Evolutionary conservation across 64 coral and sea anemone genomes (phyloP).

Genomic region (Dendronephthya gigantea): DNA sequence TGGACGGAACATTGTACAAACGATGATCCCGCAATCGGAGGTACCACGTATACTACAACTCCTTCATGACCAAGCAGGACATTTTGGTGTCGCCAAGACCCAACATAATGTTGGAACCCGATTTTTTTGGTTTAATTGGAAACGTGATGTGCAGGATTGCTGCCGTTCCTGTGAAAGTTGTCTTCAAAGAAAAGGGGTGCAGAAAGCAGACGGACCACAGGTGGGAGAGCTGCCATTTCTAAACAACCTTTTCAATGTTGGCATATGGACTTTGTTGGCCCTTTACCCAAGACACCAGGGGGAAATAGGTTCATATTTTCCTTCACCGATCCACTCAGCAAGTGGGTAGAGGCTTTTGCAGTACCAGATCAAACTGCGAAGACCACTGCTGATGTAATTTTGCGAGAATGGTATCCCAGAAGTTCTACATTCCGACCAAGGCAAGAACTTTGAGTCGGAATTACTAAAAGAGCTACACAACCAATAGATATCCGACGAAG

Average conservation of each 20-base stretch:
- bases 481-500: too few relatives aligned
- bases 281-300: not conserved
- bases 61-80: not conserved
- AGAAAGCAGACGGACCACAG: not conserved
- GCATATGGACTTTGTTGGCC: constrained; percentile 5
- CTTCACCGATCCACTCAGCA: not conserved
- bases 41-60: not conserved
- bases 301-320: not conserved
- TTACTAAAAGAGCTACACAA: too few relatives aligned
- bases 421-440: not conserved
- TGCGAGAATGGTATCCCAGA: not conserved
- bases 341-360: not conserved
- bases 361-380: not conserved
- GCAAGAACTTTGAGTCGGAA: too few relatives aligned
- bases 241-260: not conserved
- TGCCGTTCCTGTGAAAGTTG: not conserved
- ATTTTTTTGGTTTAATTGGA: not conserved
- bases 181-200: not conserved
- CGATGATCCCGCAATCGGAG: not conserved
- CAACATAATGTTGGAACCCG: not conserved
- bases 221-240: not conserved
- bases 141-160: not conserved
- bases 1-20: not conserved
- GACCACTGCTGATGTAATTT: not conserved
- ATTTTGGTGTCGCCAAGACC: not conserved